These are phyloP conservation scores for Calcarius lapponicus DNA, from an alignment of 2,797 vertebrate species.

Conservation along the genomic window DNA sequence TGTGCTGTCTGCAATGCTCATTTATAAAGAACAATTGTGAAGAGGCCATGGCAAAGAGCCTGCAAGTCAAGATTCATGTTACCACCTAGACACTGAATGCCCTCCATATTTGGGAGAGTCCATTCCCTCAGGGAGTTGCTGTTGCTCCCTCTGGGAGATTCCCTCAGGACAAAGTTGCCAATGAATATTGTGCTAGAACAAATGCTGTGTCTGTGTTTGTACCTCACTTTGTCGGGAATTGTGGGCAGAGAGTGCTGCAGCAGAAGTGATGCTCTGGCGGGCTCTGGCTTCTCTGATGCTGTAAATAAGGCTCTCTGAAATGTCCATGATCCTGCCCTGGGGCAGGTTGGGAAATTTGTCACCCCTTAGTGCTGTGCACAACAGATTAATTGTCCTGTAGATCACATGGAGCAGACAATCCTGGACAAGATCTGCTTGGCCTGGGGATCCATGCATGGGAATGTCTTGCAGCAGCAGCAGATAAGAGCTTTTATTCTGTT, in stretches of 20 bases:
- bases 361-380: neutral
- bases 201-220: neutral
- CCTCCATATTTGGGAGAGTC: neutral
- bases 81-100: neutral
- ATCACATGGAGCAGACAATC: neutral
- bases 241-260: neutral
- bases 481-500: neutral
- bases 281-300: neutral
- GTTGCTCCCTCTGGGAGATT: neutral
- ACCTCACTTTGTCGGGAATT: neutral
- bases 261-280: neutral
- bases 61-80: neutral
- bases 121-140: neutral
- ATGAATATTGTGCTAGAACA: neutral
- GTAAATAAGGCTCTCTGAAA: neutral
- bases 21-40: neutral
- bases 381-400: neutral
- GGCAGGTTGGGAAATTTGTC: neutral
- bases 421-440: rapidly evolving
- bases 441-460: neutral
- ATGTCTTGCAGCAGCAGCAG: neutral
- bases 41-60: neutral
- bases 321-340: neutral
- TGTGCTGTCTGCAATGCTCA: neutral
- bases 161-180: neutral